Conservation (phyloP, 2,113 vertebrate genomes). For the Sardina pilchardus region DNA sequence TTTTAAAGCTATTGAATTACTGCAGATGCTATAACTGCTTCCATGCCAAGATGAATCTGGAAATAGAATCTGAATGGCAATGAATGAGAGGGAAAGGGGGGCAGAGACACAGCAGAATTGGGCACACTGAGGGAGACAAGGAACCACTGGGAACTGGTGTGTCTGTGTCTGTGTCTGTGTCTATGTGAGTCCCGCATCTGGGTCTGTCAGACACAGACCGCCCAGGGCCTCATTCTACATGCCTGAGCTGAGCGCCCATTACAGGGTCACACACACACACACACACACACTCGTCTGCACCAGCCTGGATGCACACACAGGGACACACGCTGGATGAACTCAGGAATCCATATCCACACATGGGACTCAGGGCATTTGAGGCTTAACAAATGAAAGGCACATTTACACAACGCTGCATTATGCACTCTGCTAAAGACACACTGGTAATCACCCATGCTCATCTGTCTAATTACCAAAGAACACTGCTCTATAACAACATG, state of each 20-base stretch:
- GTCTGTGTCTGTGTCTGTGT: background rate
- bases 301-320: background rate
- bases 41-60: background rate
- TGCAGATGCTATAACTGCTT: background rate
- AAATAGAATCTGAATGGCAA: background rate
- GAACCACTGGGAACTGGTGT: background rate
- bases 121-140: background rate
- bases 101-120: background rate
- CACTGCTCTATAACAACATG: background rate
- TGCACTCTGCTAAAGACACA: too few species aligned
- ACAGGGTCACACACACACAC: background rate
- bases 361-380: background rate
- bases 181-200: background rate
- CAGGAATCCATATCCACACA: background rate
- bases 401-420: too few species aligned
- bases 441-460: background rate
- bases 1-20: background rate
- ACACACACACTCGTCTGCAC: background rate
- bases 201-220: background rate
- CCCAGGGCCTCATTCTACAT: background rate
- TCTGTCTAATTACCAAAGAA: background rate
- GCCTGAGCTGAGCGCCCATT: constrained; percentile 1
- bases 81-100: background rate
- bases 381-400: too few species aligned
- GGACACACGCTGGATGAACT: background rate